Percentiles rank a stretch among this genome's conserved stretches.
Conservation (phyloP, 2,888 invertebrate species). For the Heliconius ethilla region DNA sequence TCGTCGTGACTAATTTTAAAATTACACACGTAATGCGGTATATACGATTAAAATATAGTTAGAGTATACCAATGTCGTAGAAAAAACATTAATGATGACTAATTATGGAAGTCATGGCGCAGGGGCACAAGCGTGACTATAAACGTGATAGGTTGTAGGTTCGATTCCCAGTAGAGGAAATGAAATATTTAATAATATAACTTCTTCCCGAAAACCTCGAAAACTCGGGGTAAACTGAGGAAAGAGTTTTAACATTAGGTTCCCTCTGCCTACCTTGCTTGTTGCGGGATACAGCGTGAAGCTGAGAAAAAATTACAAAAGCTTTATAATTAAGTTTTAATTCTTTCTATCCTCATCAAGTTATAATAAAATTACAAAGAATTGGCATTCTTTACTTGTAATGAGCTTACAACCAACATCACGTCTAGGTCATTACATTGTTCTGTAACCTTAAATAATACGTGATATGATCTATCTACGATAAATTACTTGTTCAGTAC, state of each 20-base stretch:
- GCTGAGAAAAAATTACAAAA: neutral
- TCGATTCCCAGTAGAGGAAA: too few relatives aligned
- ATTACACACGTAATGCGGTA: neutral
- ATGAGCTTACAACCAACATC: slow-evolving; percentile 26
- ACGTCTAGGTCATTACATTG: slow-evolving; percentile 38
- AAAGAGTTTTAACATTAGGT: too few relatives aligned
- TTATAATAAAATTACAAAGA: too few relatives aligned
- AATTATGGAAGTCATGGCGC: neutral
- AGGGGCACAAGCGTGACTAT: too few relatives aligned
- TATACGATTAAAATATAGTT: neutral
- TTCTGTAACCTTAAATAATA: slow-evolving; percentile 28
- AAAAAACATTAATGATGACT: neutral
- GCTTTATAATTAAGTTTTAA: neutral
- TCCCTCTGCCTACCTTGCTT: too few relatives aligned
- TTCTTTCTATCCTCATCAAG: neutral
- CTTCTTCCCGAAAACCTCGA: too few relatives aligned
- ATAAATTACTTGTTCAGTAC: slow-evolving; percentile 14
- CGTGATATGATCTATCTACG: slow-evolving; percentile 27
- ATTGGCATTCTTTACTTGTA: slow-evolving; percentile 25
- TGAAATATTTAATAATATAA: too few relatives aligned
- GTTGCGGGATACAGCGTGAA: too few relatives aligned
- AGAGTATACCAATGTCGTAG: too few relatives aligned
- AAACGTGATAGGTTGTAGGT: too few relatives aligned
- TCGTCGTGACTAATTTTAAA: neutral
- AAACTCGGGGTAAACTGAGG: too few relatives aligned